Conservation (phyloP, 1,140 invertebrate genomes). For the Zaprionus inermis region DNA sequence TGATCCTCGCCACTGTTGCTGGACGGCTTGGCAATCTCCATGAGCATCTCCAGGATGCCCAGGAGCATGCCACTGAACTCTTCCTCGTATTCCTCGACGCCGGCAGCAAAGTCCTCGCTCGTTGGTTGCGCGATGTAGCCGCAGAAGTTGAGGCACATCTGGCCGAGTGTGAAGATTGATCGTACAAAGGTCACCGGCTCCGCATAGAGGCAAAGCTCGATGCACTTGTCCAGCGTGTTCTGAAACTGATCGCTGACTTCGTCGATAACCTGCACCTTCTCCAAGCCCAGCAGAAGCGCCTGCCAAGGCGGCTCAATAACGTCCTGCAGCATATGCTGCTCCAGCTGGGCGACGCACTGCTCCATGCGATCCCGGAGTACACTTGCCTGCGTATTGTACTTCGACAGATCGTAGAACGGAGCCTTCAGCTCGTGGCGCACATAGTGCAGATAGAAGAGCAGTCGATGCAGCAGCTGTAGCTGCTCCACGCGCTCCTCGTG, state of each 20-base stretch:
- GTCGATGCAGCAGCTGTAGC: conserved; percentile 60
- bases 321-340: conserved; percentile 56
- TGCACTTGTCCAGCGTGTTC: conserved; percentile 30
- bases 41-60: conserved; percentile 47
- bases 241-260: conserved; percentile 41
- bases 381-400: not conserved
- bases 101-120: not conserved
- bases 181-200: conserved; percentile 45
- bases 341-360: conserved; percentile 39
- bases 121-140: conserved; percentile 25
- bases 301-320: conserved; percentile 50
- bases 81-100: not conserved
- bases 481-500: conserved; percentile 40
- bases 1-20: conserved; percentile 13
- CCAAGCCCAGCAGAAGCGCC: not conserved
- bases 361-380: conserved; percentile 45
- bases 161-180: conserved; percentile 54
- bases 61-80: conserved; percentile 45
- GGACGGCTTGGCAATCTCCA: conserved; percentile 28
- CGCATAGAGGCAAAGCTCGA: conserved; percentile 37
- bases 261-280: conserved; percentile 44
- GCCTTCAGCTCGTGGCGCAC: conserved; percentile 37
- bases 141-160: conserved; percentile 62
- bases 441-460: conserved; percentile 56
- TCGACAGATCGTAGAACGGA: not conserved